A percentile compares a stretch with the other conserved stretches of the same genome.
phyloP scores from a whole-genome alignment of 2,888 invertebrate species.

The Xestia c-nigrum region DNA sequence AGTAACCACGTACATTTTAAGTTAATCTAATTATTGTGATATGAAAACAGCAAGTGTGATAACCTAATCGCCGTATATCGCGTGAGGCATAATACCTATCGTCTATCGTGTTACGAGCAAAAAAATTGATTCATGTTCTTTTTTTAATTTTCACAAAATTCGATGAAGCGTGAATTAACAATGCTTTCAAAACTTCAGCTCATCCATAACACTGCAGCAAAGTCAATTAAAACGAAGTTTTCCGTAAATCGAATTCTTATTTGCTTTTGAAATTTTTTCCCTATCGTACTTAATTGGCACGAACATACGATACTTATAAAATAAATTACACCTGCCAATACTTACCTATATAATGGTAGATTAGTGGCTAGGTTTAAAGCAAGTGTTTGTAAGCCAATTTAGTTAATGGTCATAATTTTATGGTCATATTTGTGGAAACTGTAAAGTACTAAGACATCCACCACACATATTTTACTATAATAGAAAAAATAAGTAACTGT shows the following conservation, averaged over 20 bases:
- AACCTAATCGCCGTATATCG: conserved; percentile 61
- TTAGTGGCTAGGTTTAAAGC: neutral
- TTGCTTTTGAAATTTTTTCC: conserved; percentile 31
- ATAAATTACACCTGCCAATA: conserved; percentile 36
- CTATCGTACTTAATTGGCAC: conserved; percentile 31
- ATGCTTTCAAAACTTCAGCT: conserved; percentile 28
- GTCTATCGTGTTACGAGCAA: conserved; percentile 44
- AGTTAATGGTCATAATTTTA: no score
- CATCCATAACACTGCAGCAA: neutral
- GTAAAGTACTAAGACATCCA: conserved; percentile 1
- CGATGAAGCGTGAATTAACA: conserved; percentile 41
- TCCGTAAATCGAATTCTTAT: conserved; percentile 1
- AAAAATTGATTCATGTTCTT: conserved; percentile 47
- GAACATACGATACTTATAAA: conserved; percentile 7
- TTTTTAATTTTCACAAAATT: conserved; percentile 48
- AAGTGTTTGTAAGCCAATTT: no score
- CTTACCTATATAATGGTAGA: conserved; percentile 9
- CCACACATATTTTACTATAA: neutral
- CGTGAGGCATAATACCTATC: conserved; percentile 49
- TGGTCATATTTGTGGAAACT: neutral
- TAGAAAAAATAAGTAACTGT: neutral
- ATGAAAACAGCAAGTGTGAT: conserved; percentile 64
- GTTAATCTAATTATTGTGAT: conserved; percentile 45
- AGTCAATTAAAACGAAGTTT: neutral
- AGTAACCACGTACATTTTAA: conserved; percentile 77